These are phyloP conservation scores for Mormyrus iriodes DNA, from an alignment of 2,113 vertebrate species.

Conservation along the genomic window DNA sequence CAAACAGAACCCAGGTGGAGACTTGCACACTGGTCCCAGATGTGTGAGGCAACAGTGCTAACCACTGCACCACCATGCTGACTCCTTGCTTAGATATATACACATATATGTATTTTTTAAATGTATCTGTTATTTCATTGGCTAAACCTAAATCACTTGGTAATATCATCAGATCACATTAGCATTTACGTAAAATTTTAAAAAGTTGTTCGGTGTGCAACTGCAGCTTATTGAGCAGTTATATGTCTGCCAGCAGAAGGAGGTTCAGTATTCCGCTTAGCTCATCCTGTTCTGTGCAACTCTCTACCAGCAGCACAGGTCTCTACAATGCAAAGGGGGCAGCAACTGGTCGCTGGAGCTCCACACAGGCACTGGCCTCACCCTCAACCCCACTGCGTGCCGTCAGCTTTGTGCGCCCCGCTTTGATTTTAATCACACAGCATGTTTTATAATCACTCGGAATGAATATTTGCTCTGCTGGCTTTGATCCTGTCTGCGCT, in stretches of 20 bases:
- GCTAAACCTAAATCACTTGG: not conserved
- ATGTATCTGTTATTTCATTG: not conserved
- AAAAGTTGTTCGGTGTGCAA: not conserved
- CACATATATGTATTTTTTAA: not conserved
- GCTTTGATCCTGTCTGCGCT: constrained; percentile 29
- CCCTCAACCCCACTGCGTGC: not conserved
- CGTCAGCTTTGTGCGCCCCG: not conserved
- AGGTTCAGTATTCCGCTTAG: not conserved
- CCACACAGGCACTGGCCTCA: not conserved
- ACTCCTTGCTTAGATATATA: too few relatives aligned
- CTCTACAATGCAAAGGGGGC: not conserved
- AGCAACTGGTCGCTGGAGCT: not conserved
- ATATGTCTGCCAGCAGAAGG: not conserved
- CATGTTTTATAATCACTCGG: constrained; percentile 30
- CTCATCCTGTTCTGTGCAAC: not conserved
- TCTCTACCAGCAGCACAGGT: not conserved
- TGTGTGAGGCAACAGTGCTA: too few relatives aligned
- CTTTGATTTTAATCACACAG: constrained; percentile 32
- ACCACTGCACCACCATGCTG: too few relatives aligned
- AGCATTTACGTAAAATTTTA: not conserved
- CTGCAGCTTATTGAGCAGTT: not conserved
- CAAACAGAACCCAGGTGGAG: too few relatives aligned
- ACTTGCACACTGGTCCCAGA: too few relatives aligned
- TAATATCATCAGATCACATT: not conserved
- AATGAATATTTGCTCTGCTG: constrained; percentile 17